Evolutionary conservation across 2,797 vertebrate genomes (phyloP), one percentile per base, ranked within the genome.

Genomic region (Tokudaia muenninki): DNA sequence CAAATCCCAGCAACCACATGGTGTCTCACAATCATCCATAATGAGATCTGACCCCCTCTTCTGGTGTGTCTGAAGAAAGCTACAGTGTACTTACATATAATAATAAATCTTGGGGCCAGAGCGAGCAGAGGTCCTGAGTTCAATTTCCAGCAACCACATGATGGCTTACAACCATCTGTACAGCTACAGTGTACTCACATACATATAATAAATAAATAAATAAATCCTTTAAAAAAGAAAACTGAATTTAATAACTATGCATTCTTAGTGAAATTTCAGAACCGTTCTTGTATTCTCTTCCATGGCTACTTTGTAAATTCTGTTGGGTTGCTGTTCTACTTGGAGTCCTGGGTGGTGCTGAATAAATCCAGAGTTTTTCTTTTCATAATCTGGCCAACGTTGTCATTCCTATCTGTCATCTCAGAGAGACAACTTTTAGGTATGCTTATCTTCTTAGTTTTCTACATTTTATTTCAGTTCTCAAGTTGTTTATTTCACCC

Each of bases 251-350:
- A 84, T 78, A 72, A 65, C 94, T 75, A 57, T 13, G 52, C 65
- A 9, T 72, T 93, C 83, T 77, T 94, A 93, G 47, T 93, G 47
- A 83, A 75, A 52, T 77, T 84, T 95, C n/a, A 83, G 52, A 93
- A 52, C 72, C 1, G 8, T 41, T 65, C 4, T 75, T 83, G 13
- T 26, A 6, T 82, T 92, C 31, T 90, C 94, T 94, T 61, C 75
- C 55, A 44, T 17, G 92, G 47, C 31, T 57, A 61, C 7, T 84
- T 55, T 55, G 2, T 57, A 6, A 31, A 52, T 0, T 31, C 41
- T 84, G 10, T 67, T 87, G 29, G 31, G 59, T n/a, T 63, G 3
- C 4, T 61, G 16, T 72, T 78, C 12, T 21, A 74, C 80, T 74
- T 57, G n/a, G 26, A 79, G 21, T 67, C 44, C 24, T 10, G 22